Percentiles rank a stretch among this genome's conserved stretches.
Evolutionary conservation across 2,888 invertebrate species (phyloP).

Genomic region (Subacronicta megacephala): DNA sequence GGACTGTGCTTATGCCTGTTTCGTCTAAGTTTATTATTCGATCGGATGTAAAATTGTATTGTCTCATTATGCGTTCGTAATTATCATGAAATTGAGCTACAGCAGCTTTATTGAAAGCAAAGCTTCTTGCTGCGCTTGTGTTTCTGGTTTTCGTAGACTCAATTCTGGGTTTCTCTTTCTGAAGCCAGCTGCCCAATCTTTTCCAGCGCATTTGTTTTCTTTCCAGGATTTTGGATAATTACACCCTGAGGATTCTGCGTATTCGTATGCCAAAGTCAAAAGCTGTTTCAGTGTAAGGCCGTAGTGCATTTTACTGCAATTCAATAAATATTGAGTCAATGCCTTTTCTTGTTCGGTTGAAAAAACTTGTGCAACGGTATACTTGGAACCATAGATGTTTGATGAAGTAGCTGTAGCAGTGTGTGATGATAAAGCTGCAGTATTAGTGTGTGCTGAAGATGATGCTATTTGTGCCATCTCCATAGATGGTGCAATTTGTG

Average conservation of each 20-base stretch:
- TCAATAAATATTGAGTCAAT: constrained; percentile 45
- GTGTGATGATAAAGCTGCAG: too few relatives aligned
- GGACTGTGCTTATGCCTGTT: too few relatives aligned
- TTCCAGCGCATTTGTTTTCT: constrained; percentile 43
- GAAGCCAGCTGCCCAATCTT: constrained; percentile 48
- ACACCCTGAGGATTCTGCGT: constrained; percentile 43
- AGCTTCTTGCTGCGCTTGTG: constrained; percentile 52
- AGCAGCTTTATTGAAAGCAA: constrained; percentile 52
- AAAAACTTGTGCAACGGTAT: constrained; percentile 44
- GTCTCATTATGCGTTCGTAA: constrained; percentile 39
- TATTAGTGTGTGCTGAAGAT: too few relatives aligned
- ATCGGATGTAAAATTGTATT: constrained; percentile 33
- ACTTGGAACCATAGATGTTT: constrained; percentile 29
- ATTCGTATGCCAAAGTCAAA: constrained; percentile 51
- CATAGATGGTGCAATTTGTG: constrained; percentile 7
- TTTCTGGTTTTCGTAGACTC: constrained; percentile 53
- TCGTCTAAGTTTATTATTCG: too few relatives aligned
- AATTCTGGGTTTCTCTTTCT: constrained; percentile 49
- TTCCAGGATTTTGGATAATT: constrained; percentile 33
- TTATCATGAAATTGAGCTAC: constrained; percentile 36
- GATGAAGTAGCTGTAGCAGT: constrained; percentile 30
- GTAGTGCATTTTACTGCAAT: constrained; percentile 36
- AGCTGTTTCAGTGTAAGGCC: constrained; percentile 34
- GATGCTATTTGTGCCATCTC: constrained; percentile 20
- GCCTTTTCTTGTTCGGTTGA: constrained; percentile 40